Conservation (phyloP, 1,140 invertebrate genomes). For the Sweltsa coloradensis region DNA sequence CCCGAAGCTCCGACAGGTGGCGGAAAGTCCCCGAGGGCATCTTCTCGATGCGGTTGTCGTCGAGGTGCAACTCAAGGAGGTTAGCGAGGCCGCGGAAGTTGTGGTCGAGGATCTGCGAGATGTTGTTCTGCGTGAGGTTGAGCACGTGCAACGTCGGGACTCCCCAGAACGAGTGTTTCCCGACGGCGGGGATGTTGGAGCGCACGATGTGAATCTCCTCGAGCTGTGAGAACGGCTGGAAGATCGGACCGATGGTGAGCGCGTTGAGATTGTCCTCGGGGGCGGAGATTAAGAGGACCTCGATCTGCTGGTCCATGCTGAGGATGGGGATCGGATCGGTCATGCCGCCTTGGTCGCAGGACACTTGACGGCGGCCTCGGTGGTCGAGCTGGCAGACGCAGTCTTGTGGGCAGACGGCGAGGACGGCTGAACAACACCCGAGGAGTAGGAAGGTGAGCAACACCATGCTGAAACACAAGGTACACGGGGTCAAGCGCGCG, state of each 20-base stretch:
- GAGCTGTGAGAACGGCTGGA: slow-evolving; percentile 46
- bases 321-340: slow-evolving; percentile 40
- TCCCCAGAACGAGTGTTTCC: slow-evolving; percentile 64
- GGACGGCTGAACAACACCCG: too few relatives aligned
- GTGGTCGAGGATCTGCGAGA: slow-evolving; percentile 36
- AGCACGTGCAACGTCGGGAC: slow-evolving; percentile 50
- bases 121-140: slow-evolving; percentile 63
- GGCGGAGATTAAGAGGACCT: slow-evolving; percentile 55
- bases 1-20: slow-evolving; percentile 45
- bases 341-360: slow-evolving; percentile 44
- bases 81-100: slow-evolving; percentile 30
- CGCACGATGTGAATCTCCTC: slow-evolving; percentile 62
- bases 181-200: slow-evolving; percentile 65
- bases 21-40: slow-evolving; percentile 57
- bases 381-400: slow-evolving; percentile 19
- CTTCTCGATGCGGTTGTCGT: slow-evolving; percentile 34
- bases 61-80: slow-evolving; percentile 32
- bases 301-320: slow-evolving; percentile 42
- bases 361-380: slow-evolving; percentile 16
- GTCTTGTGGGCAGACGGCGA: slow-evolving; percentile 18
- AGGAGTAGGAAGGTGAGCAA: too few relatives aligned
- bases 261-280: slow-evolving; percentile 47
- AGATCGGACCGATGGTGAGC: slow-evolving; percentile 61
- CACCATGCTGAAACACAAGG: too few relatives aligned
- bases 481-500: too few relatives aligned